phyloP scores from a whole-genome alignment of 1,140 invertebrate species.

The Drosophila bipectinata region DNA sequence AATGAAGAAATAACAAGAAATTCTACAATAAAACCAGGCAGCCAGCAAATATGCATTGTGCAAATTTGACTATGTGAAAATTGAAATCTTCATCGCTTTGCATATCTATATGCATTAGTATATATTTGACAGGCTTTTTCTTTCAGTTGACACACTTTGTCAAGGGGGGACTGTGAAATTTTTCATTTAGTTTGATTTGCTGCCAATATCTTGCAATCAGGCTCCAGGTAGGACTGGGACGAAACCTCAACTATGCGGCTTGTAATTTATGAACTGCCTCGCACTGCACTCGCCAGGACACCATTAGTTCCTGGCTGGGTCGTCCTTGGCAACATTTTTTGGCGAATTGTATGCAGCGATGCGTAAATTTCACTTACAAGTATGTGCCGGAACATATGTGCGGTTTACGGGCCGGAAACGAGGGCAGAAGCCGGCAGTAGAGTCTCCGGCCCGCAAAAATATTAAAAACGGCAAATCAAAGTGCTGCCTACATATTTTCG shows the following conservation, averaged over 20 bases:
- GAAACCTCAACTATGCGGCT: slow-evolving; percentile 39
- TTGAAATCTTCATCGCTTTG: slow-evolving; percentile 50
- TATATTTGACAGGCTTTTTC: background rate
- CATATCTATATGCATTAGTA: background rate
- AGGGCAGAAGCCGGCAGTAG: background rate
- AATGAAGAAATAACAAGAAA: slow-evolving; percentile 74
- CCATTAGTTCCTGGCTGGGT: slow-evolving; percentile 50
- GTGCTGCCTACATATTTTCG: slow-evolving; percentile 62
- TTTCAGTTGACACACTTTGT: slow-evolving; percentile 45
- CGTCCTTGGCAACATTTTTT: slow-evolving; percentile 70
- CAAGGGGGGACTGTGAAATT: slow-evolving; percentile 45
- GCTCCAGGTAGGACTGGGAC: background rate
- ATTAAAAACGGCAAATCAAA: slow-evolving; percentile 79
- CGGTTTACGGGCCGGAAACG: slow-evolving; percentile 10
- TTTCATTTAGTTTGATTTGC: slow-evolving; percentile 66
- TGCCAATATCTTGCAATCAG: slow-evolving; percentile 38
- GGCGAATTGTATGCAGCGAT: slow-evolving; percentile 75
- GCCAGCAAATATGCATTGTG: slow-evolving; percentile 54
- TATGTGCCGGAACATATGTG: slow-evolving; percentile 19
- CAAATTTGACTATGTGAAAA: slow-evolving; percentile 66
- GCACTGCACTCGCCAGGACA: slow-evolving; percentile 32
- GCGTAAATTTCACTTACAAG: slow-evolving; percentile 74
- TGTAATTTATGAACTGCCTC: slow-evolving; percentile 65
- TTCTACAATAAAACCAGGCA: slow-evolving; percentile 60
- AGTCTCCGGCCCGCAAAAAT: slow-evolving; percentile 40